Conservation (phyloP, 1,140 invertebrate species). For the Ostrea denselamellosa region DNA sequence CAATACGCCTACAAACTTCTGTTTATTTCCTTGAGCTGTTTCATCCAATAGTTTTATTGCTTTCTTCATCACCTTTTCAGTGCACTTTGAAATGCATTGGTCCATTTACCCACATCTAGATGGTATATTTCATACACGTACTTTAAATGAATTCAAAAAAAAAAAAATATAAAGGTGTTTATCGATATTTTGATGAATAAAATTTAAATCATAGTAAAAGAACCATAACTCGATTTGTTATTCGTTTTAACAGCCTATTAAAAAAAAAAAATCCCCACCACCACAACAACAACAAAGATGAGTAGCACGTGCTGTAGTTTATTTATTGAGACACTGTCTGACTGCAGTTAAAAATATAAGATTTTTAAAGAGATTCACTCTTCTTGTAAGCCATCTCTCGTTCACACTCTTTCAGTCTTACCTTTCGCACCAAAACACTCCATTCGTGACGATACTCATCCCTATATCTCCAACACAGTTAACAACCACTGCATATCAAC, state of each 20-base stretch:
- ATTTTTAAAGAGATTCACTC: slow-evolving; percentile 40
- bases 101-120: no score
- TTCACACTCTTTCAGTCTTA: neutral
- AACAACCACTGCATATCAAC: slow-evolving; percentile 35
- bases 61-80: neutral
- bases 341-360: slow-evolving; percentile 40
- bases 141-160: neutral
- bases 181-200: neutral
- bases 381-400: neutral
- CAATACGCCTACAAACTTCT: neutral
- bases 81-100: neutral
- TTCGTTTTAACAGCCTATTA: neutral
- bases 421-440: neutral
- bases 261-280: neutral
- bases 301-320: slow-evolving; percentile 16
- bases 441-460: neutral
- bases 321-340: slow-evolving; percentile 36
- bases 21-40: neutral
- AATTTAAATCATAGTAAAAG: neutral
- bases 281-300: neutral
- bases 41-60: neutral
- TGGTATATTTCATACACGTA: no score
- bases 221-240: neutral
- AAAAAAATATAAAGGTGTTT: neutral
- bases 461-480: neutral